Conservation (phyloP, 1,140 invertebrate species). For the Forficula auricularia region DNA sequence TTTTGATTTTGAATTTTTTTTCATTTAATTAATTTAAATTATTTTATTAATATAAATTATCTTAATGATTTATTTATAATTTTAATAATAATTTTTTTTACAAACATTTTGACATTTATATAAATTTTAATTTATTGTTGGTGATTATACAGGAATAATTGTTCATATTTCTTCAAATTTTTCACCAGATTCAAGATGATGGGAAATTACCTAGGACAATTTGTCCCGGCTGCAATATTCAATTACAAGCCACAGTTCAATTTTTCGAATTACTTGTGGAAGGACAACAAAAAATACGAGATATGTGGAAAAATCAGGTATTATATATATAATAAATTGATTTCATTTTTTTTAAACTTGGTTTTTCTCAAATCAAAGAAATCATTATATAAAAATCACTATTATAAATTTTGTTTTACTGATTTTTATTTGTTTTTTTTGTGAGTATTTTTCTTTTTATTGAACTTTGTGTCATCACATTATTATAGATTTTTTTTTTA, state of each 20-base stretch:
- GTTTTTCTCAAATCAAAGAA: no score
- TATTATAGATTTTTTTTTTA: no score
- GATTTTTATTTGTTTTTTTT: not conserved
- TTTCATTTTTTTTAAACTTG: no score
- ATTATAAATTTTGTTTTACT: not conserved
- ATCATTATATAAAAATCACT: no score
- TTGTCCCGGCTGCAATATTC: constrained; percentile 55
- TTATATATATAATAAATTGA: constrained; percentile 4
- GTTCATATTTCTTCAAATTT: constrained; percentile 8
- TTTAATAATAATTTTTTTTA: constrained; percentile 8
- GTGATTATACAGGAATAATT: not conserved
- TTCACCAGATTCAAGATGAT: constrained; percentile 42
- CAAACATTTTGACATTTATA: constrained; percentile 3
- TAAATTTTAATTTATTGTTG: not conserved
- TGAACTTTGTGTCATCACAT: no score
- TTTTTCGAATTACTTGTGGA: constrained; percentile 49
- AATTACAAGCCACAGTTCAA: constrained; percentile 47
- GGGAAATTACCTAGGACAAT: constrained; percentile 46
- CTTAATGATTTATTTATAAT: constrained; percentile 2
- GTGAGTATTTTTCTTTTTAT: no score
- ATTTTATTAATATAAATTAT: constrained; percentile 1
- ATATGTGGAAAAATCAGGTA: constrained; percentile 30
- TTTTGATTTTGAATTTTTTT: not conserved
- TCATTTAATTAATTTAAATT: not conserved
- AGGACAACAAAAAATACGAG: constrained; percentile 40